Conservation (phyloP, 2,888 invertebrate genomes). For the Stenchaetothrips biformis region DNA sequence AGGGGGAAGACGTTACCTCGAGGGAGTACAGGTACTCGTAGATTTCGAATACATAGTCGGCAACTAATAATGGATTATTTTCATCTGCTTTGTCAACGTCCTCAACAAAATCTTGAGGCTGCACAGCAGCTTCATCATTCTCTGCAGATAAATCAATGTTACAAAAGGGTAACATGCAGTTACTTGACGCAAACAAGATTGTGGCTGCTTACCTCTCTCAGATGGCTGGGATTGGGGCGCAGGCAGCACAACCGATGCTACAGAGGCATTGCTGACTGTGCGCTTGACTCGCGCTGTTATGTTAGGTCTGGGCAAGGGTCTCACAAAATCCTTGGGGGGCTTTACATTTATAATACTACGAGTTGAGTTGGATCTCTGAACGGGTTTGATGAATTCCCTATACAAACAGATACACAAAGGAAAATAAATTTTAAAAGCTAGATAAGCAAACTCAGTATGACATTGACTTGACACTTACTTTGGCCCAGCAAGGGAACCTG, state of each 20-base stretch:
- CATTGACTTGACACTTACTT: not conserved
- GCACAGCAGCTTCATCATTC: slow-evolving; percentile 35
- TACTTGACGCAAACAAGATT: slow-evolving; percentile 28
- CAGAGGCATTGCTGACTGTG: not conserved
- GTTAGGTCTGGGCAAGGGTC: not conserved
- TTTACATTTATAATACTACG: not conserved
- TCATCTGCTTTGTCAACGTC: slow-evolving; percentile 72
- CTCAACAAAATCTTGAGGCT: slow-evolving; percentile 47
- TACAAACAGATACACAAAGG: not conserved
- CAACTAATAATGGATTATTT: slow-evolving; percentile 71
- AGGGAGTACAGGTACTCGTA: slow-evolving; percentile 73
- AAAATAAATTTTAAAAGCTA: not conserved
- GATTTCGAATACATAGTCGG: slow-evolving; percentile 85
- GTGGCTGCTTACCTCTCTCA: slow-evolving; percentile 33
- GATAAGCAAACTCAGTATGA: not conserved
- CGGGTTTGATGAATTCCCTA: not conserved
- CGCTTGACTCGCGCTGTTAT: not conserved
- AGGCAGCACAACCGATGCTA: not conserved
- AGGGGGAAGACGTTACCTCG: slow-evolving; percentile 50
- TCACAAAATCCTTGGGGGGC: not conserved
- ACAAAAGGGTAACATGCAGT: not conserved
- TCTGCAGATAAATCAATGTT: not conserved
- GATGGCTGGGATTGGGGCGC: not conserved
- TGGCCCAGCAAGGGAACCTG: slow-evolving; percentile 42
- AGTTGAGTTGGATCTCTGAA: not conserved